Percentiles rank a stretch among this genome's conserved stretches.
Conservation (phyloP, 2,797 vertebrate species). For the Aviceda cuculoides region DNA sequence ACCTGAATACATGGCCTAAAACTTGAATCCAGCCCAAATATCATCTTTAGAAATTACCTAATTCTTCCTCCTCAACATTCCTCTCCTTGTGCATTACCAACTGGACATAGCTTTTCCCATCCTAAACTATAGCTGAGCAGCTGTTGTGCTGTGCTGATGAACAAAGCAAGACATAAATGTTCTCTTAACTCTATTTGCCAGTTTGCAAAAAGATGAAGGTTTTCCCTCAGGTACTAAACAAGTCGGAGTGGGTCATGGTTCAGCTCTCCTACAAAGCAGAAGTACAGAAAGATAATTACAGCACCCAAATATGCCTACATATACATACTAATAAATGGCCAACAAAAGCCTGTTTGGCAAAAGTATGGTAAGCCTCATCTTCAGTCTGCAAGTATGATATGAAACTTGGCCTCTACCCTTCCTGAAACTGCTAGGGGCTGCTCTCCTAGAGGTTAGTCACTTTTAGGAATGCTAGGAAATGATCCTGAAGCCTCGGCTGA, state of each 20-base stretch:
- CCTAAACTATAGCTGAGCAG: neutral
- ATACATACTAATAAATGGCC: neutral
- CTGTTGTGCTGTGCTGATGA: neutral
- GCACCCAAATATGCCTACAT: neutral
- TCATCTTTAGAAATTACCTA: neutral
- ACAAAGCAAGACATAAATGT: neutral
- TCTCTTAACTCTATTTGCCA: neutral
- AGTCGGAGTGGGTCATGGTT: neutral
- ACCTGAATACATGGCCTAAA: neutral
- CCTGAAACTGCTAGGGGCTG: neutral
- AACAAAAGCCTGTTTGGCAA: neutral
- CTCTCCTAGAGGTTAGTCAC: neutral
- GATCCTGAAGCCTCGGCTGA: neutral
- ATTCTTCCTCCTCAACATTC: neutral
- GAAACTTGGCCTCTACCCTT: neutral
- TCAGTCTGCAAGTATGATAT: accelerated
- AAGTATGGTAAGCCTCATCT: neutral
- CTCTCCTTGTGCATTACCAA: neutral
- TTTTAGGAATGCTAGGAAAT: neutral
- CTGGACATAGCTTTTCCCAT: neutral
- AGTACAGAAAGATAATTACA: neutral
- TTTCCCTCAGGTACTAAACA: neutral
- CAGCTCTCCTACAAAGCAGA: neutral
- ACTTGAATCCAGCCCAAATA: neutral
- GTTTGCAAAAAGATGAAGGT: neutral